Percentiles rank a stretch among this genome's conserved stretches.
Conservation (phyloP, 2,797 vertebrate species). For the Eulemur mongoz region DNA sequence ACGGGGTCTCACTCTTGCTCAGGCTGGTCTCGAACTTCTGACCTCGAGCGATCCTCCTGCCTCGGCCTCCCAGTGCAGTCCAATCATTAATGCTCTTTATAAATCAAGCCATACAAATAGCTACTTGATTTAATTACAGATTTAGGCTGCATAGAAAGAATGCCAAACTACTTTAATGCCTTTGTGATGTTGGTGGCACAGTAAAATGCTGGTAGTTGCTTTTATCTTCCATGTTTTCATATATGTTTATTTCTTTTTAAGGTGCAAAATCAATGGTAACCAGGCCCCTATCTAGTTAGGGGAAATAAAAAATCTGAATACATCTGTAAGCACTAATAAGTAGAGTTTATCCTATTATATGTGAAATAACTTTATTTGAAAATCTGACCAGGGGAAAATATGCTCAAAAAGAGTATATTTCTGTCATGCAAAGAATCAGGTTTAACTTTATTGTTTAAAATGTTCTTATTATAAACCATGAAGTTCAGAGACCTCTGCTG, state of each 20-base stretch:
- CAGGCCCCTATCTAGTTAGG: background rate
- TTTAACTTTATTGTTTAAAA: background rate
- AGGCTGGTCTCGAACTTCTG: too few species aligned
- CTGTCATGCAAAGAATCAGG: background rate
- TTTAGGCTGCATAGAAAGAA: background rate
- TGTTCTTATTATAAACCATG: slow-evolving; percentile 49
- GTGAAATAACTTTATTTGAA: background rate
- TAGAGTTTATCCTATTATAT: background rate
- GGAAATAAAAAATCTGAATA: slow-evolving; percentile 49
- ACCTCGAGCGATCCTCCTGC: too few species aligned
- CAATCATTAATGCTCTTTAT: background rate
- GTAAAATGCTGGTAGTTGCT: background rate
- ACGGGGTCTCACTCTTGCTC: too few species aligned
- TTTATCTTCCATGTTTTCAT: background rate
- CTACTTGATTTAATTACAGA: background rate
- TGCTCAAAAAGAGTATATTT: background rate
- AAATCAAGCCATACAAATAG: background rate
- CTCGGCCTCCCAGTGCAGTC: background rate
- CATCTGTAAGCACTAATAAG: background rate
- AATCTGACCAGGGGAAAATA: background rate
- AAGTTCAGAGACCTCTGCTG: slow-evolving; percentile 85
- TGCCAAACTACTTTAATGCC: background rate
- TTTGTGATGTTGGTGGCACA: background rate
- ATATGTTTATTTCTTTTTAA: slow-evolving; percentile 31
- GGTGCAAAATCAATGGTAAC: background rate